Evolutionary conservation across 35 echinoderm and acorn worm genomes (phyloP).

Genomic region (Apostichopus japonicus): DNA sequence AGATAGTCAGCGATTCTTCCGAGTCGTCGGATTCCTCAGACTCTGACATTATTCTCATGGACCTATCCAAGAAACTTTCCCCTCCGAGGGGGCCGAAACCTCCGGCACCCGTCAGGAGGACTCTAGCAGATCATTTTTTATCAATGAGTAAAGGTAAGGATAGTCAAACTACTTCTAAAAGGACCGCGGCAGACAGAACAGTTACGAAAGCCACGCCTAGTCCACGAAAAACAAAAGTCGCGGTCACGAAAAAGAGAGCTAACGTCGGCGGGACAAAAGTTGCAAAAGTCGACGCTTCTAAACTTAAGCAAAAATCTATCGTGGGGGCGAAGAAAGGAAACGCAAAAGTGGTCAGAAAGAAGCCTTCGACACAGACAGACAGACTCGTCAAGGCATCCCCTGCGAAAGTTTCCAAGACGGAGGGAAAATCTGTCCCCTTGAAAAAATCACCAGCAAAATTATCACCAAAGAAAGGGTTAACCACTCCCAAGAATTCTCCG

Average conservation of each 20-base stretch:
- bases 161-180: background rate
- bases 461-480: background rate
- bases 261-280: background rate
- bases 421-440: background rate
- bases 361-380: background rate
- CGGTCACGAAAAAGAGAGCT: background rate
- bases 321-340: conserved; percentile 25
- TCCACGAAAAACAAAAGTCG: background rate
- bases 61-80: conserved; percentile 34
- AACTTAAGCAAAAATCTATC: conserved; percentile 36
- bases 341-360: conserved; percentile 35
- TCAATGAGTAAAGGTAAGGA: background rate
- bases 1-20: background rate
- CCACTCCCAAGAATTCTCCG: background rate
- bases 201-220: background rate
- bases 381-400: conserved; percentile 7
- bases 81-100: background rate
- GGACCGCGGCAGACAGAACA: background rate
- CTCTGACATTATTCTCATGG: conserved; percentile 12
- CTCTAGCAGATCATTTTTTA: conserved; percentile 33
- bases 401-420: conserved; percentile 37
- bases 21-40: conserved; percentile 15
- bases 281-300: conserved; percentile 28
- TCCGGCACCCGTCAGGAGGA: background rate
- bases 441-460: background rate